phyloP scores from a whole-genome alignment of 2,113 vertebrate species.

The Hepsetus odoe region DNA sequence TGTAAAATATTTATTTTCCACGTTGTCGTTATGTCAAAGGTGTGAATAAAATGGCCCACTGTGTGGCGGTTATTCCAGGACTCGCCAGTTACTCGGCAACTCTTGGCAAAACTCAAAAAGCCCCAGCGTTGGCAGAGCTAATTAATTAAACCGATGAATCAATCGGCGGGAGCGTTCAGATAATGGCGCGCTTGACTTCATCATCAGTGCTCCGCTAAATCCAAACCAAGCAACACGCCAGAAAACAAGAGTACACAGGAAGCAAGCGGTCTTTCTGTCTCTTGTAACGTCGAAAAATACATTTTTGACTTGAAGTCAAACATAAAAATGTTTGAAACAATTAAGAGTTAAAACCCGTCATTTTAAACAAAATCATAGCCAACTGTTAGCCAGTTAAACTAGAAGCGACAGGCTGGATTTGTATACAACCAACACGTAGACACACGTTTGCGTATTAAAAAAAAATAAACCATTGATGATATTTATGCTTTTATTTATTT shows the following conservation, averaged over 20 bases:
- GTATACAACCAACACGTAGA: not conserved
- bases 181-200: not conserved
- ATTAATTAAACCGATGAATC: not conserved
- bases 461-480: not conserved
- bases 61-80: not conserved
- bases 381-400: no score
- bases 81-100: not conserved
- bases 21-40: no score
- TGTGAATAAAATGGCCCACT: no score
- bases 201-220: not conserved
- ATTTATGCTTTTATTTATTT: not conserved
- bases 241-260: not conserved
- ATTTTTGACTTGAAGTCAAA: no score
- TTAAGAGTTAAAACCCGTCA: no score
- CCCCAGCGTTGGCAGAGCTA: not conserved
- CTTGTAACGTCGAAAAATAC: not conserved
- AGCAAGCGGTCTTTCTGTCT: not conserved
- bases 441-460: no score
- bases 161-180: conserved; percentile 4
- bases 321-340: no score
- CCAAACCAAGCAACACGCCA: not conserved
- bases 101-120: not conserved
- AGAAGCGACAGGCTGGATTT: not conserved
- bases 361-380: no score
- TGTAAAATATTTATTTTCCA: no score